These are phyloP conservation scores for Panonychus citri DNA, from an alignment of 1,140 invertebrate species.

Conservation along the genomic window DNA sequence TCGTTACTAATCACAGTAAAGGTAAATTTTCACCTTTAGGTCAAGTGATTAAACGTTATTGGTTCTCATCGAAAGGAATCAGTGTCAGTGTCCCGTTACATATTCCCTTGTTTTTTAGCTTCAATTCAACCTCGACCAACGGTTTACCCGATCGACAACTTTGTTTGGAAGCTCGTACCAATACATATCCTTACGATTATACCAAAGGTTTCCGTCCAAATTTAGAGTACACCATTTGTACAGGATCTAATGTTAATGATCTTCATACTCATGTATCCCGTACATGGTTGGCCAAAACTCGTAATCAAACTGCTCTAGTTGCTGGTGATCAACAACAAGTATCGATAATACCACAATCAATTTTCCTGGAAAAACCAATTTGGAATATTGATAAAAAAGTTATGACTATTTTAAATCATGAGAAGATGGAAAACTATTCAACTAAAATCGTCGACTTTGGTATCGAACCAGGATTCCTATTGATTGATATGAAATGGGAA, in stretches of 20 bases:
- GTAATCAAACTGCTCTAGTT: not conserved
- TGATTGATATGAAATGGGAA: constrained; percentile 30
- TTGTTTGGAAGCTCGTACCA: constrained; percentile 45
- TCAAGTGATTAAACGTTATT: constrained; percentile 51
- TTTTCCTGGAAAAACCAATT: constrained; percentile 14
- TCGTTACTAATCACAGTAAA: constrained; percentile 43
- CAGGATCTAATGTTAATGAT: constrained; percentile 44
- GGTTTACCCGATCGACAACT: constrained; percentile 26
- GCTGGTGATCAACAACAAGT: constrained; percentile 2
- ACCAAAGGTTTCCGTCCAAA: constrained; percentile 37
- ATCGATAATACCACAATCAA: not conserved
- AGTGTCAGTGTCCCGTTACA: constrained; percentile 47
- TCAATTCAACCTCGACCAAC: constrained; percentile 21
- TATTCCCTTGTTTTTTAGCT: constrained; percentile 43
- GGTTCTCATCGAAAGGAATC: constrained; percentile 57
- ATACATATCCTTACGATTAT: constrained; percentile 42
- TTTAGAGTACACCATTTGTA: constrained; percentile 63
- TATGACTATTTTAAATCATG: constrained; percentile 7
- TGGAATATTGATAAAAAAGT: constrained; percentile 12
- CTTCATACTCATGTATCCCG: constrained; percentile 31
- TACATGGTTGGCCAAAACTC: not conserved
- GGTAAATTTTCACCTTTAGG: constrained; percentile 32
- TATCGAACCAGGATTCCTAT: constrained; percentile 21
- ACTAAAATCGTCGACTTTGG: not conserved
- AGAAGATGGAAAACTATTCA: not conserved